phyloP scores from a whole-genome alignment of 2,113 vertebrate species.

The Empidonax traillii region DNA sequence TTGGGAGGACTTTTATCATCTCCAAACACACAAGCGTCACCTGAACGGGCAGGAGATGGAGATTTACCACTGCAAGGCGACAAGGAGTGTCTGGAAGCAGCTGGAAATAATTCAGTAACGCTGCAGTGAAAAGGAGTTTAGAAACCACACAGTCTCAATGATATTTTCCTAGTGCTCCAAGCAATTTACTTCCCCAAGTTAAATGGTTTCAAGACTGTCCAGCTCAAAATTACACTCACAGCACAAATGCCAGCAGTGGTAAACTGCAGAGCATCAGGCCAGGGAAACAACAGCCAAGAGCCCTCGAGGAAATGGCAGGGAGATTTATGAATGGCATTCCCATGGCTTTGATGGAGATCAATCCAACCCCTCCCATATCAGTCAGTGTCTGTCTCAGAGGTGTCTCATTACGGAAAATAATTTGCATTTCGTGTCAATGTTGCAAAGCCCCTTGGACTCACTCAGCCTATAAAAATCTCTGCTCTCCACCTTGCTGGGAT shows the following conservation, averaged over 20 bases:
- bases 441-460: not conserved
- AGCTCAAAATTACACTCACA: conserved; percentile 70
- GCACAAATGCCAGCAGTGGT: conserved; percentile 57
- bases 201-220: conserved; percentile 78
- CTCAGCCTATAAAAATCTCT: not conserved
- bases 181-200: conserved; percentile 84
- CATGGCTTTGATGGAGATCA: not conserved
- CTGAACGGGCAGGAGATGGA: conserved; percentile 16
- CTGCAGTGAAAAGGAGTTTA: conserved; percentile 79
- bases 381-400: not conserved
- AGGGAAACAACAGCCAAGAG: conserved; percentile 55
- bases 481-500: not conserved
- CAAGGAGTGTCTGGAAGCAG: conserved; percentile 82
- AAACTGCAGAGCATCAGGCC: conserved; percentile 62
- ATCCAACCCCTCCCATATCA: not conserved
- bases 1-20: not conserved
- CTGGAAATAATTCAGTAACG: conserved; percentile 92
- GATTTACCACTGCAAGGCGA: conserved; percentile 52
- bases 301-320: conserved; percentile 62
- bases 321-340: conserved; percentile 53
- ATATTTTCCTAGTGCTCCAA: conserved; percentile 90
- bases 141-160: conserved; percentile 87
- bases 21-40: not conserved
- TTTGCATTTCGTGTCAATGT: not conserved
- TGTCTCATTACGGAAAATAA: not conserved